Conservation (phyloP, 2,888 invertebrate genomes). For the Tenthredo distinguenda region DNA sequence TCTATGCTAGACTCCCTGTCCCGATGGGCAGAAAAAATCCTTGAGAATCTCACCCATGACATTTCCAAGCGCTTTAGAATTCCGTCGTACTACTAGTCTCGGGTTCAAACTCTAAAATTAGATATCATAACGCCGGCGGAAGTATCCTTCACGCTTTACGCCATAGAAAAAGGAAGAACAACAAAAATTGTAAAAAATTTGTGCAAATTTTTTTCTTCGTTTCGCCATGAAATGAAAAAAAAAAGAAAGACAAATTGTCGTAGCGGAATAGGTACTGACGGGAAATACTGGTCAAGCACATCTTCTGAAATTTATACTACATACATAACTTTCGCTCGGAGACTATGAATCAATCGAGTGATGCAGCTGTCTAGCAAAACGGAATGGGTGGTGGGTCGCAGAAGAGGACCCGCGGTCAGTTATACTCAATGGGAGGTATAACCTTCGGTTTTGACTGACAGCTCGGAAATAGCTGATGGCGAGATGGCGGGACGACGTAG, state of each 20-base stretch:
- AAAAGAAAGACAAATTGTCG: neutral
- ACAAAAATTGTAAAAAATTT: neutral
- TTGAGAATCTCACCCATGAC: constrained; percentile 45
- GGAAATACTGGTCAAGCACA: neutral
- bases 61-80: constrained; percentile 5
- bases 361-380: constrained; percentile 23
- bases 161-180: neutral
- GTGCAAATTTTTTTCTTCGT: neutral
- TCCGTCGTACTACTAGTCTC: neutral
- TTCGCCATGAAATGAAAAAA: neutral
- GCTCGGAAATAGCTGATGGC: constrained; percentile 57
- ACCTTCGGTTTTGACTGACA: constrained; percentile 56
- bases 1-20: neutral
- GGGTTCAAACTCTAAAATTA: constrained; percentile 21
- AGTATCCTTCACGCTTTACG: neutral
- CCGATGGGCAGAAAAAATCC: constrained; percentile 18
- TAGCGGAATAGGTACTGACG: neutral
- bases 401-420: constrained; percentile 38
- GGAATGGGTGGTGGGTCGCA: constrained; percentile 16
- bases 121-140: constrained; percentile 30
- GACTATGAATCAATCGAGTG: constrained; percentile 49
- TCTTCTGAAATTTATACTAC: neutral
- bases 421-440: constrained; percentile 51
- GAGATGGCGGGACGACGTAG: constrained; percentile 54
- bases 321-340: constrained; percentile 11